These are phyloP conservation scores for Lagopus leucura DNA, from an alignment of 2,113 vertebrate species.

Conservation along the genomic window DNA sequence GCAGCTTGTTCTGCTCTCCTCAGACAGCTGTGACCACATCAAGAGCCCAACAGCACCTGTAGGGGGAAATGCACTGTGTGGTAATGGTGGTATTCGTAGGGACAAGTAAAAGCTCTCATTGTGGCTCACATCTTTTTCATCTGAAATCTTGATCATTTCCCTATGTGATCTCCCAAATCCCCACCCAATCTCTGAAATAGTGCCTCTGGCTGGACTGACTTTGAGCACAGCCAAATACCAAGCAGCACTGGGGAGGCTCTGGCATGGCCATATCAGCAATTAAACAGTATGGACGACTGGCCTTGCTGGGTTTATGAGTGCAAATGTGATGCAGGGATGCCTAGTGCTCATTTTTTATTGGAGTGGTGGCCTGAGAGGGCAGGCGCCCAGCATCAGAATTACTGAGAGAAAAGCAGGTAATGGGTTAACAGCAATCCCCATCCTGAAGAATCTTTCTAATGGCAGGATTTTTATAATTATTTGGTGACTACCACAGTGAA, in stretches of 20 bases:
- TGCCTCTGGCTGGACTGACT: neutral
- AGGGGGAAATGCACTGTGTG: rapidly evolving
- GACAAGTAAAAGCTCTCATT: rapidly evolving
- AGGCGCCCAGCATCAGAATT: neutral
- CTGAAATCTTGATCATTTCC: neutral
- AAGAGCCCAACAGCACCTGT: neutral
- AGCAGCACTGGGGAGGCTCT: rapidly evolving
- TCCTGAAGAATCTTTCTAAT: neutral
- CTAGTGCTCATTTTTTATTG: neutral
- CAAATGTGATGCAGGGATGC: rapidly evolving
- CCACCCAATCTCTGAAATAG: rapidly evolving
- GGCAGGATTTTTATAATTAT: neutral
- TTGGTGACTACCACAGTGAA: neutral
- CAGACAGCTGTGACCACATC: rapidly evolving
- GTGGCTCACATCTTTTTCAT: neutral
- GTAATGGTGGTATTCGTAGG: rapidly evolving
- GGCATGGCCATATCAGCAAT: neutral
- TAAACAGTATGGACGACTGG: rapidly evolving
- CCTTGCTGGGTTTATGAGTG: neutral
- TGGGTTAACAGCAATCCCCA: neutral
- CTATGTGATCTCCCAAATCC: neutral
- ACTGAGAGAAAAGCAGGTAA: neutral
- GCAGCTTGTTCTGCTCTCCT: rapidly evolving
- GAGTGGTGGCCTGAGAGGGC: neutral
- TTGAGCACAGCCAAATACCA: neutral